Percentiles rank a stretch among this genome's conserved stretches.
Conservation (phyloP, 2,113 vertebrate species). For the Callopanchax toddi region DNA sequence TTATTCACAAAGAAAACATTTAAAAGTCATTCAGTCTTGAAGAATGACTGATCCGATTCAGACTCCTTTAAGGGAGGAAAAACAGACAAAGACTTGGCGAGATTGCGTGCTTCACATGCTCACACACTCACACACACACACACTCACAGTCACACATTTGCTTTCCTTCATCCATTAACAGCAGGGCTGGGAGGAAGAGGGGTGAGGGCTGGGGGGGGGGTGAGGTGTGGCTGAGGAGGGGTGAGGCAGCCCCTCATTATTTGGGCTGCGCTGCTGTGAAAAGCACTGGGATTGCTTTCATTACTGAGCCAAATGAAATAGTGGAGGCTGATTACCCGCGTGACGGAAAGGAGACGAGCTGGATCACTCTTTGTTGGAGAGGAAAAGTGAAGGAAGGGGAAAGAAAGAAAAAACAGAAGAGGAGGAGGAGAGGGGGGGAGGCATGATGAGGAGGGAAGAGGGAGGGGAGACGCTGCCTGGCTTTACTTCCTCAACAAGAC, state of each 20-base stretch:
- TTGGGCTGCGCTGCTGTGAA: slow-evolving; percentile 73
- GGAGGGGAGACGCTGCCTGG: slow-evolving; percentile 25
- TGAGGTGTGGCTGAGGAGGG: slow-evolving; percentile 54
- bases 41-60: slow-evolving; percentile 31
- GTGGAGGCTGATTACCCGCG: slow-evolving; percentile 78
- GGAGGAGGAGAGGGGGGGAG: no score
- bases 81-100: slow-evolving; percentile 54
- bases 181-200: slow-evolving; percentile 52
- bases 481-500: slow-evolving; percentile 52
- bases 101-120: slow-evolving; percentile 56
- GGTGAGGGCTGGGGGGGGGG: slow-evolving; percentile 41
- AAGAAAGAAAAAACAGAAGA: background rate
- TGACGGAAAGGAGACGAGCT: slow-evolving; percentile 68
- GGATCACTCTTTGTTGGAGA: slow-evolving; percentile 60
- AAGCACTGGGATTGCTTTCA: slow-evolving; percentile 81
- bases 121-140: slow-evolving; percentile 47
- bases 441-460: background rate
- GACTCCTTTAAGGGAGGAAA: slow-evolving; percentile 32
- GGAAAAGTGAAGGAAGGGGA: slow-evolving; percentile 29
- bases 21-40: slow-evolving; percentile 3
- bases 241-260: slow-evolving; percentile 75
- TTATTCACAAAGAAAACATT: slow-evolving; percentile 1
- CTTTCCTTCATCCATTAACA: slow-evolving; percentile 69
- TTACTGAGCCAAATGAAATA: slow-evolving; percentile 81
- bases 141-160: slow-evolving; percentile 52